These are phyloP conservation scores for Cercopithecus mona DNA, from an alignment of 2,113 vertebrate species.

Conservation along the genomic window DNA sequence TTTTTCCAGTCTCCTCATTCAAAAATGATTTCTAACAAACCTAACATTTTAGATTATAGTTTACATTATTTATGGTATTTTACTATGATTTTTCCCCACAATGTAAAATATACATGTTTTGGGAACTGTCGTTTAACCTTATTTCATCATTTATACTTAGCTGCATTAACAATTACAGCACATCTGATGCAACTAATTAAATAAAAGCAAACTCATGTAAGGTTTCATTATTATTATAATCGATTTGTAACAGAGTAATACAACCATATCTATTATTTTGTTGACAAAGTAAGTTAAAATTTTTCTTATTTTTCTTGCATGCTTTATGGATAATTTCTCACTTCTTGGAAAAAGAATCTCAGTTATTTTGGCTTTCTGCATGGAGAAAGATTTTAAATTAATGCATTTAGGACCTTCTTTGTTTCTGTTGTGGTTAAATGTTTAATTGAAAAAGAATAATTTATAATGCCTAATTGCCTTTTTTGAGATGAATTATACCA, in stretches of 20 bases:
- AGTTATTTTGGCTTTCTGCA: slow-evolving; percentile 68
- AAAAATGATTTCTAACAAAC: slow-evolving; percentile 67
- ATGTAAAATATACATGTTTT: slow-evolving; percentile 77
- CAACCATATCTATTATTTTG: slow-evolving; percentile 79
- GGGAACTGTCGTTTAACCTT: slow-evolving; percentile 78
- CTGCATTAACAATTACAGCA: slow-evolving; percentile 76
- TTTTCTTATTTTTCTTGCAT: slow-evolving; percentile 81
- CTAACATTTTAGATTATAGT: slow-evolving; percentile 65
- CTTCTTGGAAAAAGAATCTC: slow-evolving; percentile 63
- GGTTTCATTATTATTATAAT: slow-evolving; percentile 85
- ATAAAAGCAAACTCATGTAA: slow-evolving; percentile 83
- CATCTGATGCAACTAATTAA: slow-evolving; percentile 84
- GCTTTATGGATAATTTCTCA: slow-evolving; percentile 81
- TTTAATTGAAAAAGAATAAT: slow-evolving; percentile 85
- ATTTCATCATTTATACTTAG: slow-evolving; percentile 81
- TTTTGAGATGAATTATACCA: slow-evolving; percentile 81
- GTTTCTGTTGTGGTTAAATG: slow-evolving; percentile 79
- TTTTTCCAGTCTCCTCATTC: neutral
- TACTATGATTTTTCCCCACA: slow-evolving; percentile 52
- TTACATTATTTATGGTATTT: slow-evolving; percentile 74
- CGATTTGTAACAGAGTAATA: slow-evolving; percentile 82
- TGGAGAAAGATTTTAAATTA: slow-evolving; percentile 78
- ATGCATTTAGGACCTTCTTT: slow-evolving; percentile 73
- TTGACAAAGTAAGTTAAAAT: slow-evolving; percentile 85
- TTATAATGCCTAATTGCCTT: slow-evolving; percentile 84